Percentiles rank a stretch among this genome's conserved stretches.
Evolutionary conservation across 2,888 invertebrate species (phyloP).

Genomic region (Hyposoter dolosus): DNA sequence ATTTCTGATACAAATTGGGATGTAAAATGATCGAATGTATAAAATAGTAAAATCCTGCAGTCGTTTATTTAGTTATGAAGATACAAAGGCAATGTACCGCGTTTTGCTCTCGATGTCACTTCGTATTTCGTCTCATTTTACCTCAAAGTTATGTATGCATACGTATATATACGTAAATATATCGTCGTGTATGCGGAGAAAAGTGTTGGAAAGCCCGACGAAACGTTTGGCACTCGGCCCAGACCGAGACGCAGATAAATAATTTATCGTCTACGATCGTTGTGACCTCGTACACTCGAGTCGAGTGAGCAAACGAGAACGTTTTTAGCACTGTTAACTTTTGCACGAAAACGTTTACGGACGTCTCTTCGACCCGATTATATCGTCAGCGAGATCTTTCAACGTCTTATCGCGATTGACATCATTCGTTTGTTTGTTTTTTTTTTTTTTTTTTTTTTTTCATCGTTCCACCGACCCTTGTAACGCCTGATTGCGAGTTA

Average conservation of each 20-base stretch:
- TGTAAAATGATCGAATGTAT: neutral
- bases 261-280: conserved; percentile 78
- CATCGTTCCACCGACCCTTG: neutral
- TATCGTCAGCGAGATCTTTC: conserved; percentile 36
- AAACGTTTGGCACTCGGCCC: conserved; percentile 76
- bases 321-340: conserved; percentile 41
- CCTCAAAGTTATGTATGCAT: neutral
- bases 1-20: neutral
- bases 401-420: conserved; percentile 33
- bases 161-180: neutral
- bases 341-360: conserved; percentile 25
- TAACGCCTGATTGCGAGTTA: neutral
- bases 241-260: conserved; percentile 78
- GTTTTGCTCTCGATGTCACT: conserved; percentile 31
- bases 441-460: neutral
- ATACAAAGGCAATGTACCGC: conserved; percentile 3
- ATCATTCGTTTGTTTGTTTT: neutral
- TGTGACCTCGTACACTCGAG: conserved; percentile 34
- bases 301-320: conserved; percentile 20
- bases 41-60: neutral
- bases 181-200: conserved; percentile 1
- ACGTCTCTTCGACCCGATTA: conserved; percentile 27
- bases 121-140: conserved; percentile 20
- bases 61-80: neutral
- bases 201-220: conserved; percentile 34